A percentile compares a stretch with the other conserved stretches of the same genome.
phyloP scores from a whole-genome alignment of 2,888 invertebrate genomes.

The Linnaemya tessellans region DNA sequence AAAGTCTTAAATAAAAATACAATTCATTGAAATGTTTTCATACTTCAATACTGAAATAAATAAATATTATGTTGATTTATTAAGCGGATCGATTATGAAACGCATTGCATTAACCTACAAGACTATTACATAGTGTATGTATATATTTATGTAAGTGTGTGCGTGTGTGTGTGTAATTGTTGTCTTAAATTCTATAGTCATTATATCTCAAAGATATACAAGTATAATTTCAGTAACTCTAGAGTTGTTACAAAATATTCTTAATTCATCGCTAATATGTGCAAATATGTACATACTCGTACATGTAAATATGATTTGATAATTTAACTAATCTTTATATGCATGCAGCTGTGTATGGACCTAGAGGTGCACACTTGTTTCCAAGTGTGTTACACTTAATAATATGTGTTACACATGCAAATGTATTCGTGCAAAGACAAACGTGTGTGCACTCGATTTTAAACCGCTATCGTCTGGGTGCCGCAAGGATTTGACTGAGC shows the following conservation, averaged over 20 bases:
- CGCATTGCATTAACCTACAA: slow-evolving; percentile 7
- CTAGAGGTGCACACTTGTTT: slow-evolving; percentile 3
- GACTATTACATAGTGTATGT: neutral
- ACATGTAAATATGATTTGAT: neutral
- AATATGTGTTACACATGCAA: neutral
- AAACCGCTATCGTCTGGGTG: neutral
- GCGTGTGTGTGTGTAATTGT: neutral
- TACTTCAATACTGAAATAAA: neutral
- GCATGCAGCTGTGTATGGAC: neutral
- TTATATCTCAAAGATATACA: slow-evolving; percentile 1
- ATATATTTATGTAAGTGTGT: neutral
- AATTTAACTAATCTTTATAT: neutral
- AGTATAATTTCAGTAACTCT: neutral
- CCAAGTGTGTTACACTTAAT: neutral
- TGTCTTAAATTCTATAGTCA: neutral
- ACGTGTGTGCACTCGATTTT: neutral
- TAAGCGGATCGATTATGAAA: neutral
- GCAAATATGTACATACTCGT: neutral
- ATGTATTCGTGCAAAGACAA: neutral
- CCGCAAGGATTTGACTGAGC: neutral
- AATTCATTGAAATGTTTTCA: slow-evolving; percentile 8
- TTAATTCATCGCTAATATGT: neutral
- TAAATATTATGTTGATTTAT: neutral
- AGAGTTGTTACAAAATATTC: neutral
- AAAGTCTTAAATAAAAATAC: slow-evolving; percentile 31